These are phyloP conservation scores for Toxostoma redivivum DNA, from an alignment of 2,113 vertebrate species.

Conservation along the genomic window DNA sequence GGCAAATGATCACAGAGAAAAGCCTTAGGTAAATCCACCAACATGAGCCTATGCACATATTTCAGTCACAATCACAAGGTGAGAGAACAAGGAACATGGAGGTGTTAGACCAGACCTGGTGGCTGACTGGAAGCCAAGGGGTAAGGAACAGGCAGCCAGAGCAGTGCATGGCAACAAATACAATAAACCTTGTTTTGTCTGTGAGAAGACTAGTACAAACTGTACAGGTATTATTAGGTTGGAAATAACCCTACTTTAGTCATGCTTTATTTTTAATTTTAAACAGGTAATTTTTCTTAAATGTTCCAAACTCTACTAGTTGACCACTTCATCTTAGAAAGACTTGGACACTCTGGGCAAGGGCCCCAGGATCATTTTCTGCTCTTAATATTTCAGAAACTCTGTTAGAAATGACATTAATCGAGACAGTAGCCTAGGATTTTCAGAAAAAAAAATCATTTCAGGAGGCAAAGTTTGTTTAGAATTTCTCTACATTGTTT, in stretches of 20 bases:
- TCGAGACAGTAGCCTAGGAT: background rate
- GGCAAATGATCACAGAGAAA: background rate
- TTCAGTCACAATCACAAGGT: accelerated
- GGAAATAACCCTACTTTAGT: background rate
- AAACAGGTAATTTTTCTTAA: background rate
- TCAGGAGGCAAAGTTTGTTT: background rate
- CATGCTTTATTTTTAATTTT: background rate
- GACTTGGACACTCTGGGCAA: background rate
- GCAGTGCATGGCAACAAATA: accelerated
- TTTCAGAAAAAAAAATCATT: accelerated
- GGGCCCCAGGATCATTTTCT: background rate
- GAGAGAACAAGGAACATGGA: background rate
- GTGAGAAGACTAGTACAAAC: background rate
- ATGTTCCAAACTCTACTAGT: background rate
- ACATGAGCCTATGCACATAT: accelerated
- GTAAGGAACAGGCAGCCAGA: background rate
- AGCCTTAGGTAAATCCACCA: background rate
- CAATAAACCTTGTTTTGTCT: background rate
- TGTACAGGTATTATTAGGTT: background rate
- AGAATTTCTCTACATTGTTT: background rate
- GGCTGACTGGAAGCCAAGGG: background rate
- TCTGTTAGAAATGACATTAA: background rate
- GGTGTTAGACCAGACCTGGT: background rate
- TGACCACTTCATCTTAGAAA: background rate
- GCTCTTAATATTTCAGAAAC: background rate